These are phyloP conservation scores for Eudemis profundana DNA, from an alignment of 2,888 invertebrate genomes.

Conservation along the genomic window DNA sequence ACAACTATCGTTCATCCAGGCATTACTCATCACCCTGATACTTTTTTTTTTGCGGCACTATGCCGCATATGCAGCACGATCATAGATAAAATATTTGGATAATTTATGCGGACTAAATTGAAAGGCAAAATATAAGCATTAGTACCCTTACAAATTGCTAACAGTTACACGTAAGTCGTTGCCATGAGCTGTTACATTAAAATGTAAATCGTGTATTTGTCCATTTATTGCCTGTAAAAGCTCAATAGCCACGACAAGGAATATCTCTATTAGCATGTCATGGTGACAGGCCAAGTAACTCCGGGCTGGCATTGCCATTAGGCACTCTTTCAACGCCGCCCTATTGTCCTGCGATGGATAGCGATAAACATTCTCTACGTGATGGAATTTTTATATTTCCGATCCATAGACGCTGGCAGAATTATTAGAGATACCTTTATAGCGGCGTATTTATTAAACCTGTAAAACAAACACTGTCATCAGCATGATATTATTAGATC, in stretches of 20 bases:
- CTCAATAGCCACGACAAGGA: constrained; percentile 15
- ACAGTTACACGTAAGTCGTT: not conserved
- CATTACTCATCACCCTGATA: too few species aligned
- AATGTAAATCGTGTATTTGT: constrained; percentile 1
- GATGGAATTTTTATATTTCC: constrained; percentile 83
- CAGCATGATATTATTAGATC: constrained; percentile 10
- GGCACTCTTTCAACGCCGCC: constrained; percentile 68
- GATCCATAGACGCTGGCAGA: constrained; percentile 67
- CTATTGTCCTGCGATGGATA: constrained; percentile 78
- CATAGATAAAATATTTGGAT: not conserved
- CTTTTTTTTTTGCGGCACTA: too few species aligned
- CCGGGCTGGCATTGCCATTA: constrained; percentile 56
- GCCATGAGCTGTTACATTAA: not conserved
- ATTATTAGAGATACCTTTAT: constrained; percentile 59
- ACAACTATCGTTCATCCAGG: too few species aligned
- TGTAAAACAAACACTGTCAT: constrained; percentile 49
- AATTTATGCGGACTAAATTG: not conserved
- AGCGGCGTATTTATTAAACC: constrained; percentile 43
- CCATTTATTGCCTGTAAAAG: constrained; percentile 12
- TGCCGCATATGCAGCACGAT: too few species aligned
- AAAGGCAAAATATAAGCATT: not conserved
- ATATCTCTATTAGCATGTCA: constrained; percentile 49
- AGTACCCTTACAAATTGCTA: not conserved
- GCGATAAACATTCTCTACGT: constrained; percentile 77
- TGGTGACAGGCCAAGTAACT: constrained; percentile 48